Evolutionary conservation across 64 coral and sea anemone genomes (phyloP), one percentile per base, ranked within the genome.

Genomic region (Exaiptasia diaphana): DNA sequence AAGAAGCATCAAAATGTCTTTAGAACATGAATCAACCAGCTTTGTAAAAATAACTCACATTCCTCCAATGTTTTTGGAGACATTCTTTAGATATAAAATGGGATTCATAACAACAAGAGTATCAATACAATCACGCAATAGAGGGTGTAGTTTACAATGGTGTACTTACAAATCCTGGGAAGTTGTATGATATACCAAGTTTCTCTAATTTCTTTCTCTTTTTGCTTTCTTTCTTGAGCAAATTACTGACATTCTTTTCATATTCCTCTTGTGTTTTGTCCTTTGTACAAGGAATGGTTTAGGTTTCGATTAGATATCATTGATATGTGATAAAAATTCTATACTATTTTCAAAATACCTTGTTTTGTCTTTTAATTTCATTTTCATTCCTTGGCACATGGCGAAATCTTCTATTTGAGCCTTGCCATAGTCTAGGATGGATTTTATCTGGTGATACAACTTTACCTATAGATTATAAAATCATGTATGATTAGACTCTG

Each of bases 101-200:
- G 2, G 40, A 71, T 39, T 64, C 2, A 13, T 64, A 39, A 27
- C 5, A 24, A 55, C 32, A 0, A 21, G 18, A 55, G 9, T 15
- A 2, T 9, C 1, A 48, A 9, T 49, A 73, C 14, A 29, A 55
- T 53, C 13, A 54, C 23, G 21, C 10, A 27, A 13, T 24, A 75
- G 11, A 20, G 23, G 11, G 27, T 8, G 5, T 41, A n/a, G 24
- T 43, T 38, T 21, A 37, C 11, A 44, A 59, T 14, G 18, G 18
- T 64, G 5, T 21, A 92, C 94, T 88, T 85, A 97, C 94, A 69
- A 85, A 97, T 76, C 94, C 94, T 27, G 94, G 89, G 42, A 97
- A 97, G 8, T 92, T 85, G 38, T 97, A 97, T 18, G 91, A 67
- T 28, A 97, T 88, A 20, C 94, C 94, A 41, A 97, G 80, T 18